Evolutionary conservation across 1,140 invertebrate species (phyloP), one percentile per base, ranked within the genome.

Genomic region (Tetramorium parvispinum): DNA sequence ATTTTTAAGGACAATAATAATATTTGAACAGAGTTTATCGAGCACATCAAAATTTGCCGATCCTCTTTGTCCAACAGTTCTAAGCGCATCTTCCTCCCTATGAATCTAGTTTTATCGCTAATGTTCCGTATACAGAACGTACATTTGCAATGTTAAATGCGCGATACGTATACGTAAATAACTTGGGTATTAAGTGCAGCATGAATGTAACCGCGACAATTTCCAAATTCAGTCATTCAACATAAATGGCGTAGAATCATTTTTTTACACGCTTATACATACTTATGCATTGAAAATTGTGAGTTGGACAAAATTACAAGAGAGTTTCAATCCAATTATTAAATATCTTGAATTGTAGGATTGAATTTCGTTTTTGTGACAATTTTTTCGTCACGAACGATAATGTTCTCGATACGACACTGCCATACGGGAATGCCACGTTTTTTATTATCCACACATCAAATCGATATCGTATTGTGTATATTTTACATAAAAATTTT

Each of bases 41-140:
- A 61, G 46, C 78, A 49, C 75, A 3, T 76, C 43, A 63, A 65
- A 37, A 65, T 70, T 78, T 73, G 51, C 79, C 86, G 11, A 89
- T 61, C 85, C 63, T 86, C 18, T 57, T 53, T 11, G n/a, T 78
- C 86, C 71, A 75, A 43, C 82, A 87, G 66, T 5, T 88, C 70
- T 85, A 88, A 92, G 90, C 88, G 87, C 43, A 43, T 88, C 88
- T 89, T 92, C 89, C 75, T 91, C 88, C 88, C 87, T 81, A 57
- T 3, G 40, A 55, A n/a, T 7, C 8, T 70, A 32, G 3, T 21
- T n/a, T 24, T 27, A 43, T n/a, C 11, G 40, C 40, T 55, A 68
- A 81, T 40, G 37, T 53, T 55, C 24, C 37, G n/a, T 43, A 46
- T 81, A 81, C 43, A 79, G 43, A 81, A 11, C 24, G 27, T 70